These are phyloP conservation scores for Heliconius himera DNA, from an alignment of 1,140 invertebrate genomes.

Conservation along the genomic window DNA sequence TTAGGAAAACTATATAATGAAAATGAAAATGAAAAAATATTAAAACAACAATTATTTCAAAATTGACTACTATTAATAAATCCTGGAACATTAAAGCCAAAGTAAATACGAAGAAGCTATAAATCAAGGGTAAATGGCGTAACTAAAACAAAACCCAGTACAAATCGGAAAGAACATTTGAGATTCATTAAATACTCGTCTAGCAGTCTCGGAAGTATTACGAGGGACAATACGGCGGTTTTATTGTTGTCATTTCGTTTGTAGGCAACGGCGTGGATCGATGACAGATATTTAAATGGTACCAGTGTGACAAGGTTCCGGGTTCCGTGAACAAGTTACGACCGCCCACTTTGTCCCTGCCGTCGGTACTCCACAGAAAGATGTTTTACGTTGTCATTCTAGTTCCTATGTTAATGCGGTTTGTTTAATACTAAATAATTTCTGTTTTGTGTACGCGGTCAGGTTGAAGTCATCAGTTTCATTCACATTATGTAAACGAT, in stretches of 20 bases:
- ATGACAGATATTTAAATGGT: constrained; percentile 33
- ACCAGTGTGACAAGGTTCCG: constrained; percentile 31
- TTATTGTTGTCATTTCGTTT: constrained; percentile 31
- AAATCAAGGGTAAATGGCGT: constrained; percentile 1
- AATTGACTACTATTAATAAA: background rate
- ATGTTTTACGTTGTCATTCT: background rate
- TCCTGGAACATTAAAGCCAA: background rate
- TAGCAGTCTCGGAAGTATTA: constrained; percentile 29
- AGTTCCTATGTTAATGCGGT: background rate
- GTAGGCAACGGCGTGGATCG: constrained; percentile 35
- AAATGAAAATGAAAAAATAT: background rate
- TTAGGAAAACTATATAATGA: background rate
- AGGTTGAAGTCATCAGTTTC: background rate
- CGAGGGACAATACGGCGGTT: constrained; percentile 35
- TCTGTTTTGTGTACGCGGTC: background rate
- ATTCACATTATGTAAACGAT: background rate
- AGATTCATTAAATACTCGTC: constrained; percentile 37
- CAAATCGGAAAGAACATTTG: constrained; percentile 22
- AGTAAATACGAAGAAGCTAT: constrained; percentile 1
- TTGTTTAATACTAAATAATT: background rate
- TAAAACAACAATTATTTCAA: background rate
- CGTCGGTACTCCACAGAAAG: constrained; percentile 16
- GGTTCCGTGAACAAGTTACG: constrained; percentile 31
- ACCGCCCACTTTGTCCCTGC: constrained; percentile 34
- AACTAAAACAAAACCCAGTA: constrained; percentile 1